These are phyloP conservation scores for Hippoglossus stenolepis DNA, from an alignment of 2,113 vertebrate genomes.

Conservation along the genomic window DNA sequence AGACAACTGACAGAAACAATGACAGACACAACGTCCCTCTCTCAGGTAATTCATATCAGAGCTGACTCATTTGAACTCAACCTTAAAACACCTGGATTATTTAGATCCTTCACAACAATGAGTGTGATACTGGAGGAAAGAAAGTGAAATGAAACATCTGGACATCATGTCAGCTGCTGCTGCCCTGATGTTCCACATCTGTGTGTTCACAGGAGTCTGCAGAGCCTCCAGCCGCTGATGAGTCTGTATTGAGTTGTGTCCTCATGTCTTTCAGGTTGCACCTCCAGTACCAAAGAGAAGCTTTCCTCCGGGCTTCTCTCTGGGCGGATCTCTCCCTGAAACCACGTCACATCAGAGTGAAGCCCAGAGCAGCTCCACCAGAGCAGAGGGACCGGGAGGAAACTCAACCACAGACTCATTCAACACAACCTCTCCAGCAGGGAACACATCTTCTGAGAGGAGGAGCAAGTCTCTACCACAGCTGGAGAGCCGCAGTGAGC, in stretches of 20 bases:
- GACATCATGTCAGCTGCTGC: too few relatives aligned
- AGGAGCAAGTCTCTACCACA: not conserved
- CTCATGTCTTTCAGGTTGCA: slow-evolving; percentile 31
- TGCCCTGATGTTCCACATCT: too few relatives aligned
- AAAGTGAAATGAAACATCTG: too few relatives aligned
- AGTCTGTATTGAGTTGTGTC: too few relatives aligned
- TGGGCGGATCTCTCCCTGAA: slow-evolving; percentile 48
- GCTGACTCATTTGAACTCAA: too few relatives aligned
- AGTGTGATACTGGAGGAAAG: too few relatives aligned
- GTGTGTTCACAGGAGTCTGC: too few relatives aligned
- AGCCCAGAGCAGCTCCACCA: not conserved
- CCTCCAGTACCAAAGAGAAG: slow-evolving; percentile 75
- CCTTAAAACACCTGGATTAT: too few relatives aligned
- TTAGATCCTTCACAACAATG: too few relatives aligned
- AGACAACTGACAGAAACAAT: slow-evolving; percentile 56
- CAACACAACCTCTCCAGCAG: not conserved
- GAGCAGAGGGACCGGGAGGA: slow-evolving; percentile 2
- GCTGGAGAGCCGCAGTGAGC: not conserved
- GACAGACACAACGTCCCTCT: slow-evolving; percentile 40
- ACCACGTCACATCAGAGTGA: not conserved
- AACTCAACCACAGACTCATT: not conserved
- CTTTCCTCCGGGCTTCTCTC: slow-evolving; percentile 41
- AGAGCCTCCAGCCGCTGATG: too few relatives aligned
- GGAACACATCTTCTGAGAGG: slow-evolving; percentile 23
- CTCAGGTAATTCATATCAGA: slow-evolving; percentile 46